Percentiles rank a stretch among this genome's conserved stretches.
phyloP scores from a whole-genome alignment of 2,797 vertebrate genomes.

The Rhabdomys pumilio region DNA sequence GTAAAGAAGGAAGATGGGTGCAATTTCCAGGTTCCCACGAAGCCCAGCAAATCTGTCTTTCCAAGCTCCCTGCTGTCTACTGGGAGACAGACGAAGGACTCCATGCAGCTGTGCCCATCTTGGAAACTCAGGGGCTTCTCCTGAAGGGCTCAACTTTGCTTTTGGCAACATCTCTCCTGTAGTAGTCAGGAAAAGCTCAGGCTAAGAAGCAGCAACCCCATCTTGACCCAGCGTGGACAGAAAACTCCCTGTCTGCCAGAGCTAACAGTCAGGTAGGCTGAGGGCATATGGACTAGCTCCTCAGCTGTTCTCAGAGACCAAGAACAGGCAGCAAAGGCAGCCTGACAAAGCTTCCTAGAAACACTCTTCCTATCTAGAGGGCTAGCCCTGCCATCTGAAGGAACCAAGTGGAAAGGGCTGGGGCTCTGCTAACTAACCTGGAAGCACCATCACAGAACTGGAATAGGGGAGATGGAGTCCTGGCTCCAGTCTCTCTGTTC shows the following conservation, averaged over 20 bases:
- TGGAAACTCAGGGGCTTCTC: background rate
- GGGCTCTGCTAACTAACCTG: background rate
- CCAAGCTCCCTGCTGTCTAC: background rate
- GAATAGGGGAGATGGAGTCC: background rate
- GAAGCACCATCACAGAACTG: background rate
- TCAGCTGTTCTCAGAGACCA: background rate
- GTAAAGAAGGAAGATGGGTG: background rate
- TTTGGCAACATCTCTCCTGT: background rate
- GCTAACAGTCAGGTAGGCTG: background rate
- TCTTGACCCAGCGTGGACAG: background rate
- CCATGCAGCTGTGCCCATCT: background rate
- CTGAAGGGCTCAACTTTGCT: background rate
- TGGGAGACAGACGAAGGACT: background rate
- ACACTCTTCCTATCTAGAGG: background rate
- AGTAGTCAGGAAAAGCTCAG: background rate
- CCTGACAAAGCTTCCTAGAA: background rate
- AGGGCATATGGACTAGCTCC: background rate
- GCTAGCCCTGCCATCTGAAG: background rate
- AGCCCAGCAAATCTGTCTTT: background rate
- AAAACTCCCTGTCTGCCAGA: background rate
- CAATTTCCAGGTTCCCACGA: background rate
- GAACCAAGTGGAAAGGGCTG: background rate
- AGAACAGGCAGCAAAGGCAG: background rate
- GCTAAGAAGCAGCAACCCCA: background rate
- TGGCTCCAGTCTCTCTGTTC: background rate